Base-by-base conservation (phyloP, 2,113 vertebrate species). In the Echinops telfairi region DNA sequence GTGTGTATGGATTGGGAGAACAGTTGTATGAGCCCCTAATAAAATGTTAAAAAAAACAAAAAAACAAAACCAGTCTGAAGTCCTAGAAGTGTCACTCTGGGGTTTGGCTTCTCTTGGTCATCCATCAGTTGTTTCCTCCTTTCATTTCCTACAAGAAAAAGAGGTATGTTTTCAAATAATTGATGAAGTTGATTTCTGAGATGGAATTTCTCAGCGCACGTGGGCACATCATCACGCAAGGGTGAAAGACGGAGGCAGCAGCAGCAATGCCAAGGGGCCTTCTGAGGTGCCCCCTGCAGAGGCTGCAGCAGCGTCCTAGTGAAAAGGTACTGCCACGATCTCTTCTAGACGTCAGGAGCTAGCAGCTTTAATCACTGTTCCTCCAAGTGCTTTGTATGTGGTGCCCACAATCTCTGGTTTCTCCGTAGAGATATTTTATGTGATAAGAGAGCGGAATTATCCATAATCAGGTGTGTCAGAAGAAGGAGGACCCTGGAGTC, bases 111-210 rank as follows among this genome's bases (percentile, higher is more conserved):
- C 70, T 95, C 29, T 14, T 95, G 62, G 43, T 79, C 70, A 77
- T 53, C 27, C 33, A 92, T 92, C 87, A 81, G 2, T 91, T 95
- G 87, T 89, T 93, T 90, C 95, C 76, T 94, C n/a, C 85, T 97
- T 95, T 97, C 91, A 22, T 62, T 95, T 94, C 76, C 58, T 19
- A 75, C 10, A 19, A 87, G 38, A 79, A 92, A 78, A 91, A 60
- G n/a, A 29, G 47, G 53, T 70, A 83, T 60, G 38, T 82, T 91
- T 94, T 82, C 19, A 2, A 76, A 33, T 90, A 53, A 68, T 60
- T 68, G 88, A 75, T 70, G n/a, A 86, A 82, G 75, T 92, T 93
- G 75, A 94, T 92, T 94, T 91, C 53, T 57, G 68, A 25, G 38
- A 76, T 53, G 20, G 36, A 78, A 92, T 31, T 89, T 91, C 78